These are phyloP conservation scores for Brachionus rotundiformis DNA, from an alignment of 1,140 invertebrate species.

Conservation along the genomic window DNA sequence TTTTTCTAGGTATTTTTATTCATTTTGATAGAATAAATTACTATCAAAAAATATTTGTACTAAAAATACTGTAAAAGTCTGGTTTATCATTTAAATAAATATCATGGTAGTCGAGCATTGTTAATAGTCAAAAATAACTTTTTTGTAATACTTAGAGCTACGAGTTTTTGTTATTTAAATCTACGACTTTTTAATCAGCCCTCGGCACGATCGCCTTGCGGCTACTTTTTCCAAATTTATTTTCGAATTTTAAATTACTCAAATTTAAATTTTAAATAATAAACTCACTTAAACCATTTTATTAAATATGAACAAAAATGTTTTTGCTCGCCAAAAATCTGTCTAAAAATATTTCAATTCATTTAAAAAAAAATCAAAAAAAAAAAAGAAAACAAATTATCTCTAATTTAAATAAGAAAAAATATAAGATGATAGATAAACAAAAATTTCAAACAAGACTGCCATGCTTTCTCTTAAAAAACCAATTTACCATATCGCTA, in stretches of 20 bases:
- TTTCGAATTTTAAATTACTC: neutral
- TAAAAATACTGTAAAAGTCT: neutral
- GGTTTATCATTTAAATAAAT: constrained; percentile 6
- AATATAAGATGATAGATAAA: neutral
- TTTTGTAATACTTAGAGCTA: neutral
- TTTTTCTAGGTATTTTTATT: no score
- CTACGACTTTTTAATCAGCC: neutral
- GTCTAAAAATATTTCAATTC: neutral
- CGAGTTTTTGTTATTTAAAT: neutral
- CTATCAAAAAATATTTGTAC: neutral
- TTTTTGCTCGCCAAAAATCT: neutral
- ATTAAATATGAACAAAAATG: neutral
- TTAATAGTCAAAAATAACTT: constrained; percentile 17
- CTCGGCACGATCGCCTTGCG: neutral
- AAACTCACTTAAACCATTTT: neutral
- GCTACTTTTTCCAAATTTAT: neutral
- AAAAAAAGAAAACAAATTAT: constrained; percentile 12
- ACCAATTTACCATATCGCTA: neutral
- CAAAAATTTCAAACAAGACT: neutral
- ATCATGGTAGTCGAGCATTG: neutral
- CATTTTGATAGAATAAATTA: neutral
- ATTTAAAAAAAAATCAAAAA: neutral
- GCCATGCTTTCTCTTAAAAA: neutral
- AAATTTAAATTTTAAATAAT: neutral
- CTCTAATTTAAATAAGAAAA: neutral